Evolutionary conservation across 2,888 invertebrate genomes (phyloP), one percentile per base, ranked within the genome.

Genomic region (Eupithecia subfuscata): DNA sequence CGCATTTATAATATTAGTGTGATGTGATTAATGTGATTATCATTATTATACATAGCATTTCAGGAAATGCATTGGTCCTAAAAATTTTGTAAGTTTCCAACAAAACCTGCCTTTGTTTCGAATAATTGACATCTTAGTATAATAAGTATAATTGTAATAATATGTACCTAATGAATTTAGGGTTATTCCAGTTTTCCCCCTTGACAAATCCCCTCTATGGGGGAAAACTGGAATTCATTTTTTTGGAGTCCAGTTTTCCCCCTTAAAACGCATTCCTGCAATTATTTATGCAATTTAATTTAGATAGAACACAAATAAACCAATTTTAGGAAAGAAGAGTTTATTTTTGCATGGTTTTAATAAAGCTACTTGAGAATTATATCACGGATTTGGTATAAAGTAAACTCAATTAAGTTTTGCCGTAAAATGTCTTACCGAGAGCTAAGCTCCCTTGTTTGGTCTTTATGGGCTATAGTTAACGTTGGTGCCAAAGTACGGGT

Each of bases 381-480:
- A 77, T 78, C 73, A 70, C 76, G 76, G 64, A 78, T 74, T 78
- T 73, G 71, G 65, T 60, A 77, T 77, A 77, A 76, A 72, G 78
- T 77, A 71, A 78, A 81, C 78, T 68, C 76, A 78, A 80, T 80
- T 79, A 79, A 79, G 73, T 40, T 72, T 76, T n/a, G 48, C 71
- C 78, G 73, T 78, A 72, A 77, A 76, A 76, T 71, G 71, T 75
- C 73, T 75, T 64, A 65, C 60, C 52, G 70, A 43, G 70, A 67
- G 43, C 67, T 67, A 69, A 73, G 71, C 76, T 78, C 63, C 73
- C 75, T 56, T 25, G 60, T 67, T 70, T 68, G 72, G 75, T 77
- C 76, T 71, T 82, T 82, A 80, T 82, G 73, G 77, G 75, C 70
- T 72, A 71, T 64, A 64, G 40, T 69, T 73, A 67, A 67, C 67